These are phyloP conservation scores for Halcyon smyrnensis DNA, from an alignment of 2,797 vertebrate genomes.

Conservation along the genomic window DNA sequence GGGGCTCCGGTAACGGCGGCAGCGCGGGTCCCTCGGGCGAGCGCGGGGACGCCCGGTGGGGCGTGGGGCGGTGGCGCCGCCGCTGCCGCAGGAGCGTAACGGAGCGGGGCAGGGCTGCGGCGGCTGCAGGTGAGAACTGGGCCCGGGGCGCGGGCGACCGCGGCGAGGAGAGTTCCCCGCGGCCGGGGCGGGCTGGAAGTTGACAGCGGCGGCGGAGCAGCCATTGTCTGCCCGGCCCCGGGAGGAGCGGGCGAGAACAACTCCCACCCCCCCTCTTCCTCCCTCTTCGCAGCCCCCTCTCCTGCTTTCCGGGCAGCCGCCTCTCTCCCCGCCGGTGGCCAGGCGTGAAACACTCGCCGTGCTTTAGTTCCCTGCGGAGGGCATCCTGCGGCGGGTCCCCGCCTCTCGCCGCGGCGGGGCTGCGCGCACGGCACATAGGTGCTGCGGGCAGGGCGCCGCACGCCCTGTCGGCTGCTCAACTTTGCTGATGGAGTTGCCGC, in stretches of 20 bases:
- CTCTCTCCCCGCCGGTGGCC: not conserved
- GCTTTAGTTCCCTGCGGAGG: not conserved
- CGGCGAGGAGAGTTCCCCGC: slow-evolving; percentile 21
- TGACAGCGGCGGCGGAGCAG: slow-evolving; percentile 25
- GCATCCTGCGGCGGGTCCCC: not conserved
- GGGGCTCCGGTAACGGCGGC: not conserved
- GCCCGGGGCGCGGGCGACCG: not conserved
- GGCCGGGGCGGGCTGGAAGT: not conserved
- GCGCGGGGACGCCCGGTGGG: not conserved
- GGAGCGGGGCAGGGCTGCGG: not conserved
- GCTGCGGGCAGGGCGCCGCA: not conserved
- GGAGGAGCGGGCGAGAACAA: not conserved
- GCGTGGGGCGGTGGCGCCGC: not conserved
- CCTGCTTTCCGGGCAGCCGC: too few species aligned
- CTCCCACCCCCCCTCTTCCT: not conserved
- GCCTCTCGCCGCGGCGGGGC: not conserved
- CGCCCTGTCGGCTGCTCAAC: not conserved
- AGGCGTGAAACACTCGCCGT: not conserved
- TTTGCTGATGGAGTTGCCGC: slow-evolving; percentile 11
- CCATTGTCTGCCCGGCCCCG: slow-evolving; percentile 23
- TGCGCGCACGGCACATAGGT: not conserved
- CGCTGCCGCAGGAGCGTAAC: not conserved
- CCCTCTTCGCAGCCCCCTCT: too few species aligned
- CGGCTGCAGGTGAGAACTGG: not conserved
- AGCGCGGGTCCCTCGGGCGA: not conserved